These are phyloP conservation scores for Ricordea florida DNA, from an alignment of 92 coral and sea anemone species.

Conservation along the genomic window DNA sequence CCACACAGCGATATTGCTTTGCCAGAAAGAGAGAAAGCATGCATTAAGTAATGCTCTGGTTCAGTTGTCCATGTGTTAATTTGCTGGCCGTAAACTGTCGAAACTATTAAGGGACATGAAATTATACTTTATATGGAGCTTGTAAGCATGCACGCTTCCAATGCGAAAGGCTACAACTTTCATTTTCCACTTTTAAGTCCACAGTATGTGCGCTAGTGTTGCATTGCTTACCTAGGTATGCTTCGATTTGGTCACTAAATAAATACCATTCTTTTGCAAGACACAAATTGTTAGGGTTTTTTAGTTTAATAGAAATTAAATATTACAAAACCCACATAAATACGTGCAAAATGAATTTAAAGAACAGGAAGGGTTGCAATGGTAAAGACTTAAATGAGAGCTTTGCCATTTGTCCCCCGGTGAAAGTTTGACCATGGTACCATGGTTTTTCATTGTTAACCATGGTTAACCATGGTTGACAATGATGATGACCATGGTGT, in stretches of 20 bases:
- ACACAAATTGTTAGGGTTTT: background rate
- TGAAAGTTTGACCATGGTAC: no score
- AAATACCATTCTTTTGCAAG: conserved; percentile 7
- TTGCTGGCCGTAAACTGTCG: background rate
- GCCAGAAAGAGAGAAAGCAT: conserved; percentile 3
- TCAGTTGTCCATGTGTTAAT: conserved; percentile 2
- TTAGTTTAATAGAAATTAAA: background rate
- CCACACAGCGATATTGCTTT: conserved; percentile 8
- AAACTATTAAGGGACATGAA: background rate
- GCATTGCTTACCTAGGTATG: conserved; percentile 17
- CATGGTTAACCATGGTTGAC: no score
- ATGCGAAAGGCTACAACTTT: conserved; percentile 8
- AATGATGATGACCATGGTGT: no score
- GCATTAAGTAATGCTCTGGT: conserved; percentile 5
- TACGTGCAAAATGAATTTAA: background rate
- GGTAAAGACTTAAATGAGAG: no score
- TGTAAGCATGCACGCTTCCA: conserved; percentile 3
- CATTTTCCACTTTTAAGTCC: background rate
- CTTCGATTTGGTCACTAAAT: conserved; percentile 23
- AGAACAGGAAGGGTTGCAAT: no score
- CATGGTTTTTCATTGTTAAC: no score
- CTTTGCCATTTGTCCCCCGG: no score
- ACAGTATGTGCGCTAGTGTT: conserved; percentile 2
- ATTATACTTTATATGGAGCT: background rate
- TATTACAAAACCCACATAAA: background rate